Base-by-base conservation (phyloP, 2,113 vertebrate genomes). In the Dissostichus mawsoni region DNA sequence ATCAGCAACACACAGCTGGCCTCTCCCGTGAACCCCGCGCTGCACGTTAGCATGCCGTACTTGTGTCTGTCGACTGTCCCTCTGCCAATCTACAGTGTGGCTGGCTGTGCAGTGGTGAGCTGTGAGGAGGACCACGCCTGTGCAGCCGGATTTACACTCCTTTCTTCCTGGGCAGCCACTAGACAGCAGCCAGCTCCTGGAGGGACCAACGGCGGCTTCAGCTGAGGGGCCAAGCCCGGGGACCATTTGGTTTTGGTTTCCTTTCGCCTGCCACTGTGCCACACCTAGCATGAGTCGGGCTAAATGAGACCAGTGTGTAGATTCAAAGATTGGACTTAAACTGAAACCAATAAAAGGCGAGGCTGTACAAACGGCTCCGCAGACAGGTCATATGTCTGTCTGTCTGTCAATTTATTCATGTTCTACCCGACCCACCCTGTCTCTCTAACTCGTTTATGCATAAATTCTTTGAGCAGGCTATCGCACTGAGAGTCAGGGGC, bases 181-280 rank as follows among this genome's bases (percentile, higher is more conserved):
- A 80, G 78, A 87, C 90, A 84, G 84, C 88, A 88, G 77, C 86
- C 90, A 87, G 83, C 87, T 88, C 82, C 82, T 89, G 76, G 66
- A 84, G 85, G 82, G 85, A 91, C 85, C 90, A 75, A 74, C 62
- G 58, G 85, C 76, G 86, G 82, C 89, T 92, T 88, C 84, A 85
- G 89, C 86, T 83, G 25, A 89, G 82, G 89, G 90, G 88, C 92
- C 83, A 82, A 88, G 70, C 77, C 80, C 4, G 84, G 87, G 91
- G 84, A 86, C 90, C 93, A 92, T 93, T 94, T 92, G 92, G 90
- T 93, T 94, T 92, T 93, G 89, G 91, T 92, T 95, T 94, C 92
- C 94, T 90, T 86, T 89, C 56, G 78, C 79, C 88, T 91, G 92
- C 92, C 93, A 92, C 92, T 74, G 86, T 90, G 90, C 93, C 94